Evolutionary conservation across 2,888 invertebrate species (phyloP).

Genomic region (Silvanus unidentatus): DNA sequence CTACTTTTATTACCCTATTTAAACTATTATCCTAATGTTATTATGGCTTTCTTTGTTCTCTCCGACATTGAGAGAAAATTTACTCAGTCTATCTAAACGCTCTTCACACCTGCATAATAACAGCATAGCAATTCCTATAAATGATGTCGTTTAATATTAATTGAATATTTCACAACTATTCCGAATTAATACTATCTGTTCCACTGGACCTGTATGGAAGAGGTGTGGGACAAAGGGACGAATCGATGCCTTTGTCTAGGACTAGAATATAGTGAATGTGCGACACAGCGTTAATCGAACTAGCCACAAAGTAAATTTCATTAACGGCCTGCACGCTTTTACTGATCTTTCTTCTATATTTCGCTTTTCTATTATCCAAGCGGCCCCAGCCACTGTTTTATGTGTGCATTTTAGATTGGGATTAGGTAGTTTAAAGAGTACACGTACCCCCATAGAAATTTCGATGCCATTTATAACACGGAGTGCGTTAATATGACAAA

Average conservation of each 20-base stretch:
- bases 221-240: conserved; percentile 7
- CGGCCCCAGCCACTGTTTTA: not conserved
- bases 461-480: too few species aligned
- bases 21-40: conserved; percentile 7
- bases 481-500: too few species aligned
- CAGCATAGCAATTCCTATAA: not conserved
- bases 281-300: conserved; percentile 10
- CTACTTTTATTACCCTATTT: too few species aligned
- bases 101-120: not conserved
- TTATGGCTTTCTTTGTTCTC: conserved; percentile 2
- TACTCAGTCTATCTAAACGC: not conserved
- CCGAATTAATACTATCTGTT: conserved; percentile 1
- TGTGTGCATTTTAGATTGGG: not conserved
- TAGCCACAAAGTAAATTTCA: conserved; percentile 14
- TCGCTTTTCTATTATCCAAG: not conserved
- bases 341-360: conserved; percentile 1
- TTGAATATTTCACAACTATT: not conserved
- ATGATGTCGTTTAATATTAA: not conserved
- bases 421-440: not conserved
- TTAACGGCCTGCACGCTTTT: conserved; percentile 9
- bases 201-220: conserved; percentile 7
- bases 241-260: conserved; percentile 11
- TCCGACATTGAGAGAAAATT: not conserved
- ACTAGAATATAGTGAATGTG: not conserved
- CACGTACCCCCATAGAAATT: too few species aligned